Base-by-base conservation (phyloP, 2,113 vertebrate species). In the Smithornis capensis region DNA sequence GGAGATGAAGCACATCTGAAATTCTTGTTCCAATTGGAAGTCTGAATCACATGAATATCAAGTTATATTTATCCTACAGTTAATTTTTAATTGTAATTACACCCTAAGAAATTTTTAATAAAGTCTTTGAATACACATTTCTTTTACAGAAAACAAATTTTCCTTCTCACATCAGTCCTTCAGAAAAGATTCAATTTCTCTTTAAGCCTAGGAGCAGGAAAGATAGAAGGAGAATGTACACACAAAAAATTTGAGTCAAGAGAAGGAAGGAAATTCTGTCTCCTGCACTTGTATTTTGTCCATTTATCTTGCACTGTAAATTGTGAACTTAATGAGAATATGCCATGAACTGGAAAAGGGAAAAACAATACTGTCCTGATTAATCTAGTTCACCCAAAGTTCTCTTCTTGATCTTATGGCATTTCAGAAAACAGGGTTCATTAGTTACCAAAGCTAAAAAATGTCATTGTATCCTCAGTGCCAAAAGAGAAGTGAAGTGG, bases 321-420 rank as follows among this genome's bases (percentile, higher is more conserved):
- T 71, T 68, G 79, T 83, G 76, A 95, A 92, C 44, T 93, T 92
- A 93, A 92, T 86, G 88, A 95, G 79, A 92, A 83, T 88, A 81
- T 71, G 73, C 93, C 31, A 47, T 95, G 93, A 95, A 95, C 93
- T 24, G 18, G 85, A 97, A 96, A 95, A 88, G 31, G 28, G 68
- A 74, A 95, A 91, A 94, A 70, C 87, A 94, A 90, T 69, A 78
- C 27, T 84, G 59, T 81, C 40, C 31, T 86, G 82, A 77, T 95
- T 86, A 90, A 92, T 96, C 50, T 70, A 78, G 64, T 70, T 88
- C 90, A 90, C 42, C 44, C 71, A 40, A 80, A 81, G 59, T 88
- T 94, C 71, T 90, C 44, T 91, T 79, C 67, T 83, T 94, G 90
- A 92, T 90, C 95, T 95, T 45, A 42, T 64, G 93, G 47, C 94